phyloP scores from a whole-genome alignment of 2,113 vertebrate species.

The Bambusicola thoracicus region DNA sequence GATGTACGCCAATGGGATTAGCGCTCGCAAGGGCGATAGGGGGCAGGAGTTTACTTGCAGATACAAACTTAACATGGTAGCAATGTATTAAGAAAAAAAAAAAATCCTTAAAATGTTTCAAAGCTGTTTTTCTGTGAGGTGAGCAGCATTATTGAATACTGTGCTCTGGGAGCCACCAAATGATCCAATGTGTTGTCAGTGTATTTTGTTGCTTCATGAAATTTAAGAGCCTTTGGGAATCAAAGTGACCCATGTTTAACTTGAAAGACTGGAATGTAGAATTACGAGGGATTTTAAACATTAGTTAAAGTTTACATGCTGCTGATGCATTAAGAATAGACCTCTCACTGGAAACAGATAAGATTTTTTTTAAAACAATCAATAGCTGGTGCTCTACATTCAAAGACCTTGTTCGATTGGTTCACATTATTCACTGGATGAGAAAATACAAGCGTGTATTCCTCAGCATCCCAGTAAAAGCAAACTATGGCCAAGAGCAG shows the following conservation, averaged over 20 bases:
- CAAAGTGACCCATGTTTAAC: neutral
- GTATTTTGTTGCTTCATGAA: conserved; percentile 1
- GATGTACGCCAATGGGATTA: neutral
- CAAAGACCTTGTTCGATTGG: neutral
- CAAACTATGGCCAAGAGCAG: neutral
- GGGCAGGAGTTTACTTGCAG: conserved; percentile 24
- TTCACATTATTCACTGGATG: neutral
- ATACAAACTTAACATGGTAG: neutral
- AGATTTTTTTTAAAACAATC: neutral
- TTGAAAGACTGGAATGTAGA: neutral
- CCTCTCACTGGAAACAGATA: neutral
- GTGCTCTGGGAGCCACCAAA: neutral
- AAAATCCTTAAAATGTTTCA: neutral
- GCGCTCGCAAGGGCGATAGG: neutral
- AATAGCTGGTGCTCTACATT: neutral
- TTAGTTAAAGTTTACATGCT: neutral
- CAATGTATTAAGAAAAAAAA: neutral
- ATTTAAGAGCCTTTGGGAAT: neutral
- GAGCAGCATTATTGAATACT: neutral
- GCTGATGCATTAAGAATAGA: neutral
- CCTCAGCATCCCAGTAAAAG: conserved; percentile 7
- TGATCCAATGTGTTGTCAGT: neutral
- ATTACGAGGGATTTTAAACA: neutral
- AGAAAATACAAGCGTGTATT: conserved; percentile 15
- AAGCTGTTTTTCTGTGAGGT: neutral